Conservation (phyloP, 92 coral and sea anemone genomes). For the Scolanthus callimorphus region DNA sequence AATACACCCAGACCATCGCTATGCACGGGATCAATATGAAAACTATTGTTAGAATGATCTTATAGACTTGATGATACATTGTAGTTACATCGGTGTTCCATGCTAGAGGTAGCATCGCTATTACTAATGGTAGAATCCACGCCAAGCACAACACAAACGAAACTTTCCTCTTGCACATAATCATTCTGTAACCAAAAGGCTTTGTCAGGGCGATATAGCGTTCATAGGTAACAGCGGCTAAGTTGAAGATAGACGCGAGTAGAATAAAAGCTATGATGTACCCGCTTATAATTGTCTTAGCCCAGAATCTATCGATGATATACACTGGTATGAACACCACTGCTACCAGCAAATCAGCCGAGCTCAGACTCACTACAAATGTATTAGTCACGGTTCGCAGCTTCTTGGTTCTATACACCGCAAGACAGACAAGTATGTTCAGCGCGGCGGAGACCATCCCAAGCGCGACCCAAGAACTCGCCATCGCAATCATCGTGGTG, state of each 20-base stretch:
- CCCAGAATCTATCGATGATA: constrained; percentile 56
- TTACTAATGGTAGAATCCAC: constrained; percentile 55
- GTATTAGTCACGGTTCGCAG: constrained; percentile 78
- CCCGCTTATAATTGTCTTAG: constrained; percentile 55
- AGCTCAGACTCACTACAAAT: constrained; percentile 63
- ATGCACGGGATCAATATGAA: constrained; percentile 55
- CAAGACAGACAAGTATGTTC: constrained; percentile 56
- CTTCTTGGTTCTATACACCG: constrained; percentile 57
- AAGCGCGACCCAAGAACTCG: constrained; percentile 52
- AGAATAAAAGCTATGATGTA: constrained; percentile 70
- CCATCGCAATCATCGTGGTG: constrained; percentile 29
- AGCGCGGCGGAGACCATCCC: constrained; percentile 64
- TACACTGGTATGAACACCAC: constrained; percentile 62
- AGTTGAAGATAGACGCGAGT: constrained; percentile 70
- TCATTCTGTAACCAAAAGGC: constrained; percentile 65
- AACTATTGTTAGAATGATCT: constrained; percentile 29
- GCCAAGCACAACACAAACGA: constrained; percentile 34
- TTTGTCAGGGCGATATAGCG: constrained; percentile 77
- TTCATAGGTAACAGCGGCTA: constrained; percentile 88
- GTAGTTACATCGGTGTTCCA: constrained; percentile 53
- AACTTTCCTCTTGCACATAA: constrained; percentile 45
- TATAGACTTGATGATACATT: constrained; percentile 50
- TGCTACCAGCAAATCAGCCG: constrained; percentile 69
- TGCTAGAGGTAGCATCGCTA: constrained; percentile 63
- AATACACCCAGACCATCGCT: constrained; percentile 60